These are phyloP conservation scores for Bufo gargarizans DNA, from an alignment of 2,113 vertebrate genomes.

Conservation along the genomic window DNA sequence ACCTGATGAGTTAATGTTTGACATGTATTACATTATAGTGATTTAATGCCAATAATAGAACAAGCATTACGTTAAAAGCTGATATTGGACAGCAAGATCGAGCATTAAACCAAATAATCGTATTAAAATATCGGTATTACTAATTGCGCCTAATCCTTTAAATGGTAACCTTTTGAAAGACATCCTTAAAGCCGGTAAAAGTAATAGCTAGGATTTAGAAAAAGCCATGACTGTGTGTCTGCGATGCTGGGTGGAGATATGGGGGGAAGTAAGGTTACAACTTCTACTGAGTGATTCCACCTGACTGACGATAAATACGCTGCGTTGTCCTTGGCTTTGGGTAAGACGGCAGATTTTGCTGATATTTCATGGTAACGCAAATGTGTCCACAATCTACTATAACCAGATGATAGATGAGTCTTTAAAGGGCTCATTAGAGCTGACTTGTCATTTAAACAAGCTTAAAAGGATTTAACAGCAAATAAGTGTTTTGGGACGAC, in stretches of 20 bases:
- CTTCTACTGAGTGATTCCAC: slow-evolving; percentile 27
- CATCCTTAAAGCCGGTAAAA: slow-evolving; percentile 24
- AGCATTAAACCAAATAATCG: slow-evolving; percentile 25
- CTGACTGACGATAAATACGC: slow-evolving; percentile 18
- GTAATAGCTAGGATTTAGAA: slow-evolving; percentile 38
- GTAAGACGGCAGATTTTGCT: slow-evolving; percentile 22
- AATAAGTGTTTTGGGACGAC: background rate
- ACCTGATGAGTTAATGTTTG: slow-evolving; percentile 3
- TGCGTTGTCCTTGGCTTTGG: slow-evolving; percentile 38
- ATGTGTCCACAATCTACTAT: slow-evolving; percentile 25
- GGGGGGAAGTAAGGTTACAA: background rate
- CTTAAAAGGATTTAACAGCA: slow-evolving; percentile 37
- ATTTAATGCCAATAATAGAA: background rate
- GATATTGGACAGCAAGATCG: background rate
- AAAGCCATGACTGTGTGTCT: slow-evolving; percentile 41
- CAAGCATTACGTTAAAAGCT: background rate
- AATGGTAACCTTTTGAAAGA: slow-evolving; percentile 43
- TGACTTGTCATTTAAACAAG: slow-evolving; percentile 26
- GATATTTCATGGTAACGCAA: slow-evolving; percentile 18
- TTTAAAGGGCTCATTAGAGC: background rate
- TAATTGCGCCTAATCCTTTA: slow-evolving; percentile 39
- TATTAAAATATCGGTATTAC: slow-evolving; percentile 27
- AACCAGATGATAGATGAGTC: background rate
- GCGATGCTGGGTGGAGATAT: slow-evolving; percentile 30
- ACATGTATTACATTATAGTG: background rate